A percentile compares a stretch with the other conserved stretches of the same genome.
These are phyloP conservation scores for Orthochromis indermauri DNA, from an alignment of 2,113 vertebrate genomes.

Conservation along the genomic window DNA sequence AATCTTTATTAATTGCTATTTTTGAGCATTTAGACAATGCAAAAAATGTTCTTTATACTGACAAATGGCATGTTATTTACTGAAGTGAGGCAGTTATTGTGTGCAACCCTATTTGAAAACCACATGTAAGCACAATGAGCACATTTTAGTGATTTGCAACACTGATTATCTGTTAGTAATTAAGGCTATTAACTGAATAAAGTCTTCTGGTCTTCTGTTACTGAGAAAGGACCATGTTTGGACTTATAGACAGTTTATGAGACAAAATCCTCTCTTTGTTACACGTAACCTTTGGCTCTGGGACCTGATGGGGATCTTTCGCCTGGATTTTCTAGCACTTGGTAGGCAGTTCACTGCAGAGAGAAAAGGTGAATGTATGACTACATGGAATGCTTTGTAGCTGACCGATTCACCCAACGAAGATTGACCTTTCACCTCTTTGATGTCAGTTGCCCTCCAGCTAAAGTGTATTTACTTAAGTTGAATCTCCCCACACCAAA, in stretches of 20 bases:
- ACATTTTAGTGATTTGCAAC: neutral
- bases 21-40: neutral
- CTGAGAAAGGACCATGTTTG: neutral
- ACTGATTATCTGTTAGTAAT: neutral
- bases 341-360: neutral
- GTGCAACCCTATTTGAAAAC: neutral
- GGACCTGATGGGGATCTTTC: neutral
- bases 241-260: neutral
- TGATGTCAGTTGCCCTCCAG: constrained; percentile 1
- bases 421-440: constrained; percentile 30
- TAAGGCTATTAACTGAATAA: neutral
- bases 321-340: neutral
- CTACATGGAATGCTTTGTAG: neutral
- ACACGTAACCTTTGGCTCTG: neutral
- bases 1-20: neutral
- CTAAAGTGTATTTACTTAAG: constrained; percentile 22
- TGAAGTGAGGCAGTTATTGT: neutral
- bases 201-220: neutral
- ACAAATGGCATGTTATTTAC: neutral
- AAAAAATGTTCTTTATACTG: accelerated
- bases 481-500: neutral
- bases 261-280: neutral
- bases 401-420: neutral
- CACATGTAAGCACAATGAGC: neutral
- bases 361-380: neutral